Evolutionary conservation across 2,888 invertebrate species (phyloP).

Genomic region (Serrognathus titanus): DNA sequence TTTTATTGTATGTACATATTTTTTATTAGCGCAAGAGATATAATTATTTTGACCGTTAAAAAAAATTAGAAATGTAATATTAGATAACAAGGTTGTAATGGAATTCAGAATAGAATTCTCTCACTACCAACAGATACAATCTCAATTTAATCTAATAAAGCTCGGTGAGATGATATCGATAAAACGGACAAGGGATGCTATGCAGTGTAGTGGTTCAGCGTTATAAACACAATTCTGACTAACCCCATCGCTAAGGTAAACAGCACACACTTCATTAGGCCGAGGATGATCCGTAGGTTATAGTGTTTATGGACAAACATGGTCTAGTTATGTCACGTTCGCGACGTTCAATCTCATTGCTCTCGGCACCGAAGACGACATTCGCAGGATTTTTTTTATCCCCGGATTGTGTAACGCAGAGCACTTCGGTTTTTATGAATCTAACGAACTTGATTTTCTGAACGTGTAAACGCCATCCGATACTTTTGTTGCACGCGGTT

Average conservation of each 20-base stretch:
- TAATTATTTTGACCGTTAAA: no score
- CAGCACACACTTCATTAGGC: slow-evolving; percentile 47
- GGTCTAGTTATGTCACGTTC: slow-evolving; percentile 42
- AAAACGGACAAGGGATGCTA: slow-evolving; percentile 11
- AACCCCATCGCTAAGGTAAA: slow-evolving; percentile 41
- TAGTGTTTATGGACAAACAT: slow-evolving; percentile 50
- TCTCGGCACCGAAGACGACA: slow-evolving; percentile 16
- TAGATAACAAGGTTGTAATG: no score
- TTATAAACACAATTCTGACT: slow-evolving; percentile 30
- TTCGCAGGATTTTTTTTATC: neutral
- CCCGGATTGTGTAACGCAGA: no score
- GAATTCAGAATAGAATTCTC: no score
- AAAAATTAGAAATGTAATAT: no score
- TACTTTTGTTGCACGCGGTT: no score
- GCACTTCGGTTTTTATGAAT: no score
- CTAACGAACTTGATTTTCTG: no score
- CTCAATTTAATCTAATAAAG: neutral
- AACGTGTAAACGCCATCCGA: no score
- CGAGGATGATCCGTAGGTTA: slow-evolving; percentile 47
- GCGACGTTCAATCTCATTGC: slow-evolving; percentile 22
- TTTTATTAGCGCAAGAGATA: no score
- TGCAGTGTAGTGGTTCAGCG: slow-evolving; percentile 8
- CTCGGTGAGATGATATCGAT: neutral
- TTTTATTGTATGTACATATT: no score
- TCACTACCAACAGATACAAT: neutral